These are phyloP conservation scores for Neotragus pygmaeus DNA, from an alignment of 2,113 vertebrate genomes.

Conservation along the genomic window DNA sequence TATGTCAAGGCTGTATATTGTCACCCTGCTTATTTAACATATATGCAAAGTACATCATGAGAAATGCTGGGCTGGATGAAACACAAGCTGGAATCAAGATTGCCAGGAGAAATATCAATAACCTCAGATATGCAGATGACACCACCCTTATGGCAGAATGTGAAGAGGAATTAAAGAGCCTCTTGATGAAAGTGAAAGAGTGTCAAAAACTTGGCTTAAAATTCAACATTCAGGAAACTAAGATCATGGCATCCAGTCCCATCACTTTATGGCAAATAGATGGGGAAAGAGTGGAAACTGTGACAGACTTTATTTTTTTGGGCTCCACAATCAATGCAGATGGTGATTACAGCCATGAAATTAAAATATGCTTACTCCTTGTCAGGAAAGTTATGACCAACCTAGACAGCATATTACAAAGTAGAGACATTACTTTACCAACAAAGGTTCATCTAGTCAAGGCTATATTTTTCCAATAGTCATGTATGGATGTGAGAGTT, in stretches of 20 bases:
- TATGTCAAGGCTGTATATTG: background rate
- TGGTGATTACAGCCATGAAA: background rate
- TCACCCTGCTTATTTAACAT: background rate
- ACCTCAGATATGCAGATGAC: background rate
- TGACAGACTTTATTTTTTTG: fast-evolving
- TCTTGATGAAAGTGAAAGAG: background rate
- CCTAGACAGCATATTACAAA: background rate
- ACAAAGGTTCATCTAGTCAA: background rate
- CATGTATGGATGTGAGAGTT: background rate
- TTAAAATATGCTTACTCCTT: background rate
- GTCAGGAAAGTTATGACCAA: background rate
- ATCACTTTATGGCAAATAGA: background rate
- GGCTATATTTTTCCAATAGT: background rate
- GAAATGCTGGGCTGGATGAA: background rate
- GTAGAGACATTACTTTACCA: background rate
- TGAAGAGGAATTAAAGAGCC: background rate
- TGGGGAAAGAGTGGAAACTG: background rate
- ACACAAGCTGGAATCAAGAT: background rate
- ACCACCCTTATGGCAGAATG: background rate
- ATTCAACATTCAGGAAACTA: background rate
- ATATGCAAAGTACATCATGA: background rate
- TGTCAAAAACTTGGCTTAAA: background rate
- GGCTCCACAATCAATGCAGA: background rate
- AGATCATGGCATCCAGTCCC: background rate
- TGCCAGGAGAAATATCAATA: background rate